Base-by-base conservation (phyloP, 2,113 vertebrate species). In the Gymnorhina tibicen region DNA sequence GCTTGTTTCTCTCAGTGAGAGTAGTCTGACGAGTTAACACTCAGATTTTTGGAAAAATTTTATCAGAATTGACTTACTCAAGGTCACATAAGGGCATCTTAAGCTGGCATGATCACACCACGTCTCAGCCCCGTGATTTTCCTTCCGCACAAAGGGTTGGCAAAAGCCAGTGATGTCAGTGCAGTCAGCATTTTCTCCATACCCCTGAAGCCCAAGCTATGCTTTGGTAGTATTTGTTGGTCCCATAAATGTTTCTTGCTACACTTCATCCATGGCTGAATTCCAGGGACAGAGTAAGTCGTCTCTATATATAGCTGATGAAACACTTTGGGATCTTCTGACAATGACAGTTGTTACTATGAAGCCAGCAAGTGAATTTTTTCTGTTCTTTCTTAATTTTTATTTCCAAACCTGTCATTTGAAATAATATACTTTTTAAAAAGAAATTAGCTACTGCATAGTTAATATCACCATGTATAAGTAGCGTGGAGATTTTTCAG, bases 221-320 rank as follows among this genome's bases (percentile, higher is more conserved):
- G 83, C 95, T 95, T 96, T 81, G 60, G 88, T 96, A 95, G 76
- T 97, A 83, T 94, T 92, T 92, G 79, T 78, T 56, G 85, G 58
- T 74, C 86, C 93, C 91, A 93, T 97, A 97, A 97, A 96, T 96
- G 88, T 44, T 96, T 96, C 85, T 93, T 93, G 88, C 92, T 88
- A 77, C 52, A 72, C 90, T 93, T 97, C 93, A 96, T 96, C 93
- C 83, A 26, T 86, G 92, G 95, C 85, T 94, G 56, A 67, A 59
- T 95, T 95, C 95, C 96, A 96, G 93, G 75, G 47, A 73, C 88
- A 81, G 90, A 84, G 72, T 68, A 93, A 96, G 76, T 78, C 0
- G 76, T 62, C 35, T 74, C 95, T 96, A 96, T 89, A 82, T 94
- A 92, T 97, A 96, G 88, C n/a, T 92, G 80, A 86, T 95, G 83